Evolutionary conservation across 2,888 invertebrate genomes (phyloP).

Genomic region (Phalangium opilio): DNA sequence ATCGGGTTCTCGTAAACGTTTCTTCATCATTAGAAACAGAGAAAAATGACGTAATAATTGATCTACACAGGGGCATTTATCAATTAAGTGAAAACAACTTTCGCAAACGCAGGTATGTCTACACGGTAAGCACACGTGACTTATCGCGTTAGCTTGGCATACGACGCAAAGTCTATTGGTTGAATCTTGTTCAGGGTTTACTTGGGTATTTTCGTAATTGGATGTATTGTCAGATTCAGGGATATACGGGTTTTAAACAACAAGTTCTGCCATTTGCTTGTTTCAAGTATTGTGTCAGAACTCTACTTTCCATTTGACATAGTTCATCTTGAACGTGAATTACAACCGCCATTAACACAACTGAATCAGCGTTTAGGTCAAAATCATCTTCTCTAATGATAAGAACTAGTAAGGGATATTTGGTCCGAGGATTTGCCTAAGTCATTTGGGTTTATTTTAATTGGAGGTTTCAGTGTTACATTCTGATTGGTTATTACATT

Average conservation of each 20-base stretch:
- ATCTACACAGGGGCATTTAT: slow-evolving; percentile 63
- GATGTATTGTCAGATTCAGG: slow-evolving; percentile 1
- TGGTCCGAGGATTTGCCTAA: background rate
- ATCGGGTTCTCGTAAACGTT: too few relatives aligned
- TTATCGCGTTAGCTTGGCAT: slow-evolving; percentile 60
- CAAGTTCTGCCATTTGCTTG: slow-evolving; percentile 67
- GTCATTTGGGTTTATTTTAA: too few relatives aligned
- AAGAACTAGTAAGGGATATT: background rate
- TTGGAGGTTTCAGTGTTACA: too few relatives aligned
- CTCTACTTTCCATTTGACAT: slow-evolving; percentile 60
- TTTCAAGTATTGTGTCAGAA: slow-evolving; percentile 69
- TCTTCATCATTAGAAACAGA: too few relatives aligned
- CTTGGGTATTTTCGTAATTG: background rate
- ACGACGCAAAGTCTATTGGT: slow-evolving; percentile 49
- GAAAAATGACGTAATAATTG: too few relatives aligned
- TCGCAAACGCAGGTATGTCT: slow-evolving; percentile 71
- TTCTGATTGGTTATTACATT: too few relatives aligned
- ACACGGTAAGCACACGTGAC: slow-evolving; percentile 65
- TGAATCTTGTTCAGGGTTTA: background rate
- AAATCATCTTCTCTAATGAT: background rate
- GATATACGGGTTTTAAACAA: slow-evolving; percentile 43
- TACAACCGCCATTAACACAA: slow-evolving; percentile 67
- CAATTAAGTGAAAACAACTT: slow-evolving; percentile 59
- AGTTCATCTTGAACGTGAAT: slow-evolving; percentile 67
- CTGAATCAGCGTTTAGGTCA: slow-evolving; percentile 24